Evolutionary conservation across 2,113 vertebrate genomes (phyloP).

Genomic region (Synchiropus splendidus): DNA sequence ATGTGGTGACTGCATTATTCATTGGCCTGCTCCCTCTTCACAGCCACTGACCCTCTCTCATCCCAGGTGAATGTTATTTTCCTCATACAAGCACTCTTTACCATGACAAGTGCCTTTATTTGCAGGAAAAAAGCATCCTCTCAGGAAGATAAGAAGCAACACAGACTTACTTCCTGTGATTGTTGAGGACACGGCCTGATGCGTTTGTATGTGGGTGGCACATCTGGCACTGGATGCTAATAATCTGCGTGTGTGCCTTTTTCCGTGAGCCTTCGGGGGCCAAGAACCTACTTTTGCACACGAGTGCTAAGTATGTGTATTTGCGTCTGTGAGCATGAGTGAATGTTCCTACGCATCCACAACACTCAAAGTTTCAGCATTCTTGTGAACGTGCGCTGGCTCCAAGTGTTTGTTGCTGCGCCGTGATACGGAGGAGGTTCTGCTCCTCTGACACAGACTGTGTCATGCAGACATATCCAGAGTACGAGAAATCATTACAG

Average conservation of each 20-base stretch:
- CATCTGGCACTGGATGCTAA: slow-evolving; percentile 55
- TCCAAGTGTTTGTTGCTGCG: no score
- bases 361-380: slow-evolving; percentile 16
- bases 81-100: no score
- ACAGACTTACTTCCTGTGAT: slow-evolving; percentile 50
- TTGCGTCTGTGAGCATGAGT: slow-evolving; percentile 11
- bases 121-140: no score
- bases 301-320: slow-evolving; percentile 5
- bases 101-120: no score
- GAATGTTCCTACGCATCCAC: no score
- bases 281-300: no score
- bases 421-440: no score
- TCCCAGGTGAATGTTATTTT: no score
- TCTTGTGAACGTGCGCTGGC: slow-evolving; percentile 3
- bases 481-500: slow-evolving; percentile 44
- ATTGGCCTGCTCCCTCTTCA: no score
- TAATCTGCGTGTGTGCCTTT: slow-evolving; percentile 29
- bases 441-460: slow-evolving; percentile 39
- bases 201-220: slow-evolving; percentile 53
- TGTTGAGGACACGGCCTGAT: slow-evolving; percentile 47
- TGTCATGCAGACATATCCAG: slow-evolving; percentile 49
- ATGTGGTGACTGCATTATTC: no score
- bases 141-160: slow-evolving; percentile 30
- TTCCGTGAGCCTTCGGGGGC: no score
- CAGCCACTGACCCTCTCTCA: no score